Evolutionary conservation across 1,140 invertebrate genomes (phyloP).

Genomic region (Cydia amplana): DNA sequence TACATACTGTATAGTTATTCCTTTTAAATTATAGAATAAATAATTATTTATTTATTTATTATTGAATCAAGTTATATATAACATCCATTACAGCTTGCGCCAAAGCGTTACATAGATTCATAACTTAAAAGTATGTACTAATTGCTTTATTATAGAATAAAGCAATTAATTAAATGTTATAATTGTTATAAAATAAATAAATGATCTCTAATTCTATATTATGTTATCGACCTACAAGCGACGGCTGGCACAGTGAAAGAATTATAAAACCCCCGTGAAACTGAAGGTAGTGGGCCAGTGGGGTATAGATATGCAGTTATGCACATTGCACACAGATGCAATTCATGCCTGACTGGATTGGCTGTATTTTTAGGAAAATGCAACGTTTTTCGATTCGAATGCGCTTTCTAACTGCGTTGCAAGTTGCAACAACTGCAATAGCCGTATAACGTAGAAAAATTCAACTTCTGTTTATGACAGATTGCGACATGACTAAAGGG

Average conservation of each 20-base stretch:
- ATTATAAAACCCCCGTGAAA: neutral
- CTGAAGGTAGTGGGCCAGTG: neutral
- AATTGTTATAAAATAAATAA: no score
- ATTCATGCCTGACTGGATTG: neutral
- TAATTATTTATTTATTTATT: no score
- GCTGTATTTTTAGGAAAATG: slow-evolving; percentile 11
- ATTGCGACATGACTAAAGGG: neutral
- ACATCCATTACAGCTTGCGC: no score
- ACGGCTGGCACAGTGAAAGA: neutral
- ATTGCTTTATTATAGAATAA: no score
- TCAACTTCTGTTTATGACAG: neutral
- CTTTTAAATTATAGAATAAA: no score
- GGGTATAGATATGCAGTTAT: neutral
- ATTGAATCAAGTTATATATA: no score
- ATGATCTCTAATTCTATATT: no score
- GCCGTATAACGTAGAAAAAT: neutral
- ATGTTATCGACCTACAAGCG: no score
- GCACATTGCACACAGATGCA: neutral
- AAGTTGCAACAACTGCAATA: neutral
- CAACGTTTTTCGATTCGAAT: neutral
- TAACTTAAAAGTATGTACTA: no score
- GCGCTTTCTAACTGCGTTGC: slow-evolving; percentile 13
- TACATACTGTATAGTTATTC: no score
- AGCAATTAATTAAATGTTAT: no score
- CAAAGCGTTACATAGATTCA: no score